A percentile compares a stretch with the other conserved stretches of the same genome.
These are phyloP conservation scores for Drosophila equinoxialis DNA, from an alignment of 1,140 invertebrate species.

Conservation along the genomic window DNA sequence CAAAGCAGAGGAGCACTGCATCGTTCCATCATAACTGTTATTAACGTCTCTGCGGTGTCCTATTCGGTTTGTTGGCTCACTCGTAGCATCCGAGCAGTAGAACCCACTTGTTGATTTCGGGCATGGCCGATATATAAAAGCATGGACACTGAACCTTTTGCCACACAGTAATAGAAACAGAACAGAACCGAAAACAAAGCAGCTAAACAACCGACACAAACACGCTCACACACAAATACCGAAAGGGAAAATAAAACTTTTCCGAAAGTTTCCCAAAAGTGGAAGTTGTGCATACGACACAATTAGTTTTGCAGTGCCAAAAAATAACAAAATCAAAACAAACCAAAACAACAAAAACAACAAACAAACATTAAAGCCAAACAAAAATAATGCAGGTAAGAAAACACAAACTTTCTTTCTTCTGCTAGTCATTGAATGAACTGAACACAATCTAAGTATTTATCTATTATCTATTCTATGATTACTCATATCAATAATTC, in stretches of 20 bases:
- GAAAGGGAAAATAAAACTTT: slow-evolving; percentile 15
- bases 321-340: slow-evolving; percentile 2
- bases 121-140: slow-evolving; percentile 72
- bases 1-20: slow-evolving; percentile 26
- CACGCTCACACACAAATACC: neutral
- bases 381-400: slow-evolving; percentile 41
- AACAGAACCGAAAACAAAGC: slow-evolving; percentile 33
- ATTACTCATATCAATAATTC: too few relatives aligned
- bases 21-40: slow-evolving; percentile 69
- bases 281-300: slow-evolving; percentile 17
- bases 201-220: neutral
- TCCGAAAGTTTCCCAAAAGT: slow-evolving; percentile 7
- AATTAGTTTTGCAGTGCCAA: neutral
- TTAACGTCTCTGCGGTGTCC: slow-evolving; percentile 59
- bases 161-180: slow-evolving; percentile 60
- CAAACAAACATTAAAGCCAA: neutral
- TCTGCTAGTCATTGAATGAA: too few relatives aligned
- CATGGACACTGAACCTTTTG: slow-evolving; percentile 72
- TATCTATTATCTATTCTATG: too few relatives aligned
- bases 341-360: slow-evolving; percentile 9
- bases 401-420: neutral
- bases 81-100: slow-evolving; percentile 20
- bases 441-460: neutral
- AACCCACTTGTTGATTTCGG: slow-evolving; percentile 73
- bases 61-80: slow-evolving; percentile 33